Percentiles rank a stretch among this genome's conserved stretches.
These are phyloP conservation scores for Girardia tigrina DNA, from an alignment of 2,888 invertebrate genomes.

Conservation along the genomic window DNA sequence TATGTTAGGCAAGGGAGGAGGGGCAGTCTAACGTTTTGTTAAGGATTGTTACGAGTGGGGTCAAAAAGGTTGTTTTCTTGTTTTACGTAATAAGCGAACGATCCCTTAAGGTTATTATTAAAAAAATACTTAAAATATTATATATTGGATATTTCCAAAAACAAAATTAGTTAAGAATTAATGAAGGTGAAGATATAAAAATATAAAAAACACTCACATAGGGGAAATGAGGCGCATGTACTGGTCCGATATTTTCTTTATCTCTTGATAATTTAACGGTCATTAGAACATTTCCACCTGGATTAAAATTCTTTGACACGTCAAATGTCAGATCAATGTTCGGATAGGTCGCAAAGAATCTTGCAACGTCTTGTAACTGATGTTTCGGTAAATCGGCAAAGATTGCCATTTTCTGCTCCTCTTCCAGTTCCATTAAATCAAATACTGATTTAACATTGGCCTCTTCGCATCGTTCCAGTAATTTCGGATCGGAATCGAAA, in stretches of 20 bases:
- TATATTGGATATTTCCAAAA: no score
- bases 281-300: slow-evolving; percentile 51
- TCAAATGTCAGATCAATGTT: slow-evolving; percentile 89
- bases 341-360: slow-evolving; percentile 95
- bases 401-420: slow-evolving; percentile 65
- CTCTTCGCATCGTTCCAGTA: slow-evolving; percentile 67
- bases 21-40: no score
- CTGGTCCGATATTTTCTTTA: neutral
- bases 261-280: neutral
- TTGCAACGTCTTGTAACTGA: slow-evolving; percentile 91
- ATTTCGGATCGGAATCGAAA: slow-evolving; percentile 62
- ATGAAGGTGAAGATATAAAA: neutral
- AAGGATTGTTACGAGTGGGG: no score
- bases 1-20: no score
- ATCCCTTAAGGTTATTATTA: no score
- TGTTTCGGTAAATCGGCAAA: slow-evolving; percentile 59
- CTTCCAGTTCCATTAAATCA: slow-evolving; percentile 86
- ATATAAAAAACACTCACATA: neutral
- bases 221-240: neutral
- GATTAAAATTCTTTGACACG: slow-evolving; percentile 65
- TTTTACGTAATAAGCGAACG: no score
- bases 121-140: no score
- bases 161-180: no score
- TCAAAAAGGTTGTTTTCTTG: no score
- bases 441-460: slow-evolving; percentile 74